phyloP scores from a whole-genome alignment of 2,797 vertebrate genomes.

The Gymnoscopelus microlampas region DNA sequence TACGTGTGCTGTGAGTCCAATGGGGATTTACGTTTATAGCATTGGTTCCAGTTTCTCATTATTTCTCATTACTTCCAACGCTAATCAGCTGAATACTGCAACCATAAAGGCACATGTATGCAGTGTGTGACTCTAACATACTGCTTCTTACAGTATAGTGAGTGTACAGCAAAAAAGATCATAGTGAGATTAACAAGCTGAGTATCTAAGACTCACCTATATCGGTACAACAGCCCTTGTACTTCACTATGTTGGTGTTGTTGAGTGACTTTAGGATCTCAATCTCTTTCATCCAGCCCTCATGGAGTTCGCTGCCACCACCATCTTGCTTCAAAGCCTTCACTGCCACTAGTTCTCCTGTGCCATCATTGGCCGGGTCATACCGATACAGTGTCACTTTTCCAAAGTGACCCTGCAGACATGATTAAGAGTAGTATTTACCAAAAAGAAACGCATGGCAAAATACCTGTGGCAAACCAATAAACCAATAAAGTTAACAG shows the following conservation, averaged over 20 bases:
- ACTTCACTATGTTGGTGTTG: conserved; percentile 94
- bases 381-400: conserved; percentile 92
- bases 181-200: neutral
- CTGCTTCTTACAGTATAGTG: neutral
- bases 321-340: conserved; percentile 90
- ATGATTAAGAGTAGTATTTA: neutral
- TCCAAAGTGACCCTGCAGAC: conserved; percentile 91
- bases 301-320: conserved; percentile 73
- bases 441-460: neutral
- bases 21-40: neutral
- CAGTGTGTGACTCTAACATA: neutral
- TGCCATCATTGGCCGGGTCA: conserved; percentile 90
- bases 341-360: conserved; percentile 92
- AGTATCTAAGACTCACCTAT: conserved; percentile 77
- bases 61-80: conserved; percentile 23
- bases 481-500: too few species aligned
- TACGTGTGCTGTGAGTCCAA: neutral
- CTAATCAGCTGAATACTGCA: conserved; percentile 2
- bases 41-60: neutral
- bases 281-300: conserved; percentile 90
- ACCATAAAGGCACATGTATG: neutral
- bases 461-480: too few species aligned
- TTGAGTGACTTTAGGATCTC: conserved; percentile 90
- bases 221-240: conserved; percentile 93
- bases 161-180: neutral